Evolutionary conservation across 2,797 vertebrate species (phyloP).

Genomic region (Pampus argenteus): DNA sequence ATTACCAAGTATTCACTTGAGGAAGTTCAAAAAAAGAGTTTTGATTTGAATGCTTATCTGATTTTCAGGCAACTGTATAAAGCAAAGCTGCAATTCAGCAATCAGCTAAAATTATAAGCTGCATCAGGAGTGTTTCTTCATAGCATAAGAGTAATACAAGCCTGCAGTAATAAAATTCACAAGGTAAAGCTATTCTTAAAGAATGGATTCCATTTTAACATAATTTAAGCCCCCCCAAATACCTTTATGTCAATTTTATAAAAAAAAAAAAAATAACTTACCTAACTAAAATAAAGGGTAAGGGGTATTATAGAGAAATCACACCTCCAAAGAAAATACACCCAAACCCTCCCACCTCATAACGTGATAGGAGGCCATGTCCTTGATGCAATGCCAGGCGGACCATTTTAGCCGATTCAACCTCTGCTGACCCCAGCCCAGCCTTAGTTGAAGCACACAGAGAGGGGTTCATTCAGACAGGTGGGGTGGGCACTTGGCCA

Average conservation of each 20-base stretch:
- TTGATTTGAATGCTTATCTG: background rate
- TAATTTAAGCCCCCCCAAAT: conserved; percentile 18
- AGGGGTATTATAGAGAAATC: conserved; percentile 41
- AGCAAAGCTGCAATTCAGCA: background rate
- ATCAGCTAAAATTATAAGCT: background rate
- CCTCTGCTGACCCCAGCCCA: conserved; percentile 31
- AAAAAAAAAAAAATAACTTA: conserved; percentile 46
- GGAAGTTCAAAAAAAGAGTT: conserved; percentile 38
- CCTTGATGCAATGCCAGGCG: conserved; percentile 37
- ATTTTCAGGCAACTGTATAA: background rate
- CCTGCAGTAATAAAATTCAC: conserved; percentile 5
- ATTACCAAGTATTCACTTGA: conserved; percentile 3
- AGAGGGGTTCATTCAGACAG: conserved; percentile 57
- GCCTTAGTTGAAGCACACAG: conserved; percentile 39
- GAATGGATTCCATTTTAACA: conserved; percentile 5
- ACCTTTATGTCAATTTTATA: conserved; percentile 21
- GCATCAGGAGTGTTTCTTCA: background rate
- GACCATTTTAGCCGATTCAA: conserved; percentile 37
- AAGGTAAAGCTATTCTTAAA: background rate
- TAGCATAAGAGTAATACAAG: background rate
- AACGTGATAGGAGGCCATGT: conserved; percentile 24
- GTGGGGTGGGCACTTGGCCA: conserved; percentile 49
- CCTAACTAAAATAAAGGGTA: conserved; percentile 36
- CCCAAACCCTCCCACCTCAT: conserved; percentile 30
- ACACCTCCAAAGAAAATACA: conserved; percentile 47